Percentiles rank a stretch among this genome's conserved stretches.
These are phyloP conservation scores for Cephalopachus bancanus DNA, from an alignment of 2,797 vertebrate species.

Conservation along the genomic window DNA sequence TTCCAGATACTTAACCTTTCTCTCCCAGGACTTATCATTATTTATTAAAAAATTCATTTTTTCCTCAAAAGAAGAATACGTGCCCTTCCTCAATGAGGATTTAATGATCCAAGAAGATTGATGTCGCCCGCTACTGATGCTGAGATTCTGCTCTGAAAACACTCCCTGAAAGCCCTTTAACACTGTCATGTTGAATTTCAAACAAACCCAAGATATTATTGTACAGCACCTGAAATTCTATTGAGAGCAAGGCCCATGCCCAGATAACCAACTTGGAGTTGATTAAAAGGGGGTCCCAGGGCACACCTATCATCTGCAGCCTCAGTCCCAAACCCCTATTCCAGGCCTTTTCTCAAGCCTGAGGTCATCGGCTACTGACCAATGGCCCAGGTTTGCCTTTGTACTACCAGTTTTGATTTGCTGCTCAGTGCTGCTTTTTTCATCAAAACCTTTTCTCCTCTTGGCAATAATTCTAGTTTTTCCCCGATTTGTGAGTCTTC, in stretches of 20 bases:
- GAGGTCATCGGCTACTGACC: too few relatives aligned
- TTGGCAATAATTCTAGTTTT: background rate
- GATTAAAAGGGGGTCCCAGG: background rate
- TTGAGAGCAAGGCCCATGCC: too few relatives aligned
- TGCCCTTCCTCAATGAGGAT: background rate
- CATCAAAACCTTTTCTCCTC: background rate
- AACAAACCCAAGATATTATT: background rate
- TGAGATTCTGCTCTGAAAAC: background rate
- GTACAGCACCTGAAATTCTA: background rate
- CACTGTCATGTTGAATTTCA: background rate
- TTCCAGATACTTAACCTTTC: background rate
- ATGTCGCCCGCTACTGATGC: accelerated
- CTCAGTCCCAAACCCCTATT: accelerated
- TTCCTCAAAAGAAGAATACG: background rate
- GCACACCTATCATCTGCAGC: accelerated
- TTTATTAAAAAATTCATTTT: constrained; percentile 39
- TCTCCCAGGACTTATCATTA: background rate
- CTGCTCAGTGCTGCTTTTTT: background rate
- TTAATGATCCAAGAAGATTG: background rate
- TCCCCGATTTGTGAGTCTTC: background rate
- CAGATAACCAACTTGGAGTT: too few relatives aligned
- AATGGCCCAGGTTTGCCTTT: background rate
- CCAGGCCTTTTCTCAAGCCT: background rate
- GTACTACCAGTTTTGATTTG: background rate
- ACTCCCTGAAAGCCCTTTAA: background rate